These are phyloP conservation scores for Pissodes strobi DNA, from an alignment of 1,140 invertebrate genomes.

Conservation along the genomic window DNA sequence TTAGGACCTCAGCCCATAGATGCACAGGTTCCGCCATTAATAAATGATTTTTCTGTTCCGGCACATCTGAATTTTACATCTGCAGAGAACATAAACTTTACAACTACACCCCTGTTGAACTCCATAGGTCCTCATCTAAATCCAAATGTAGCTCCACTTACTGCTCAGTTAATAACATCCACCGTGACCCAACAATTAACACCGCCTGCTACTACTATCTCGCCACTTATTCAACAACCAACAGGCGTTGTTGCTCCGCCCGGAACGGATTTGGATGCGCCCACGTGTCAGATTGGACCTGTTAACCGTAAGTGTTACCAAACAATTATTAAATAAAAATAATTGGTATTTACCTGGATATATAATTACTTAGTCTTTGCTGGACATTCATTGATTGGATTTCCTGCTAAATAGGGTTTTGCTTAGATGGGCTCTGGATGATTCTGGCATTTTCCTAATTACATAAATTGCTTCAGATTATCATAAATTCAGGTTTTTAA, in stretches of 20 bases:
- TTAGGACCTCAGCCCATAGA: slow-evolving; percentile 5
- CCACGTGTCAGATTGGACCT: background rate
- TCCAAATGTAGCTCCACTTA: background rate
- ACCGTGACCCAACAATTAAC: slow-evolving; percentile 12
- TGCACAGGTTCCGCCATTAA: background rate
- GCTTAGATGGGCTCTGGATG: no score
- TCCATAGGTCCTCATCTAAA: background rate
- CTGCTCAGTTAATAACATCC: background rate
- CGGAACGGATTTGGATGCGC: background rate
- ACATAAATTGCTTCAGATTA: no score
- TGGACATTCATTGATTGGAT: no score
- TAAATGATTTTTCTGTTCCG: background rate
- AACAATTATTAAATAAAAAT: no score
- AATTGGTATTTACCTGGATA: no score
- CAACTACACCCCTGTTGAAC: background rate
- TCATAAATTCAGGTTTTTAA: no score
- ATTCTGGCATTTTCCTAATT: no score
- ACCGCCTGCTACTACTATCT: background rate
- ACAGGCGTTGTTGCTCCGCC: background rate
- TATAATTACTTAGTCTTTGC: no score
- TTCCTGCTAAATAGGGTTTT: no score
- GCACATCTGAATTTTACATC: background rate
- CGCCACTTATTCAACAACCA: slow-evolving; percentile 12
- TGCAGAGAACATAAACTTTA: background rate
- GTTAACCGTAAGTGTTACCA: slow-evolving; percentile 3